These are phyloP conservation scores for Trichopria drosophilae DNA, from an alignment of 2,888 invertebrate species.

Conservation along the genomic window DNA sequence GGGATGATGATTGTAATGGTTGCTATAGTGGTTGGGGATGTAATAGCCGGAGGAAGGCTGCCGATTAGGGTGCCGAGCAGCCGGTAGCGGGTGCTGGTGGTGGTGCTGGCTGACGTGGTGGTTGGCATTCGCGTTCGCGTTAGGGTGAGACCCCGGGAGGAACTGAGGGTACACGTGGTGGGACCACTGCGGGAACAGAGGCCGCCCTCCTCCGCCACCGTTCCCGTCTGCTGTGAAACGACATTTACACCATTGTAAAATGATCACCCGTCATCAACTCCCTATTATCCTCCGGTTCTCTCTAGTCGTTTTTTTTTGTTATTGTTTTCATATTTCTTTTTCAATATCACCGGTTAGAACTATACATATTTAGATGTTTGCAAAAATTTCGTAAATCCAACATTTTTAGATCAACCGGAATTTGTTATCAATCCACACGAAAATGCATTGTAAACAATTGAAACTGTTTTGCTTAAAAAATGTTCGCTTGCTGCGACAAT, in stretches of 20 bases:
- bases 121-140: conserved; percentile 63
- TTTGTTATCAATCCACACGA: too few species aligned
- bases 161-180: conserved; percentile 94
- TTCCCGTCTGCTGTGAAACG: conserved; percentile 58
- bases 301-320: not conserved
- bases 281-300: not conserved
- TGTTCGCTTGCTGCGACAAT: too few species aligned
- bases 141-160: conserved; percentile 86
- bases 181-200: conserved; percentile 92
- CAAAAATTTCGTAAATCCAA: not conserved
- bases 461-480: too few species aligned
- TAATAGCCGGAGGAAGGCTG: conserved; percentile 58
- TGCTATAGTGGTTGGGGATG: conserved; percentile 62
- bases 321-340: too few species aligned
- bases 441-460: too few species aligned
- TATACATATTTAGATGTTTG: not conserved
- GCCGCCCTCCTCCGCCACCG: conserved; percentile 68
- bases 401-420: too few species aligned
- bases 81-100: conserved; percentile 60
- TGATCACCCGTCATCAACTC: conserved; percentile 6
- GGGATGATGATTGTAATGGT: conserved; percentile 62
- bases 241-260: conserved; percentile 48
- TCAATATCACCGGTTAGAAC: too few species aligned
- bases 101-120: conserved; percentile 60
- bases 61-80: conserved; percentile 61